Base-by-base conservation (phyloP, 2,113 vertebrate species). In the Campylomormyrus tamandua region DNA sequence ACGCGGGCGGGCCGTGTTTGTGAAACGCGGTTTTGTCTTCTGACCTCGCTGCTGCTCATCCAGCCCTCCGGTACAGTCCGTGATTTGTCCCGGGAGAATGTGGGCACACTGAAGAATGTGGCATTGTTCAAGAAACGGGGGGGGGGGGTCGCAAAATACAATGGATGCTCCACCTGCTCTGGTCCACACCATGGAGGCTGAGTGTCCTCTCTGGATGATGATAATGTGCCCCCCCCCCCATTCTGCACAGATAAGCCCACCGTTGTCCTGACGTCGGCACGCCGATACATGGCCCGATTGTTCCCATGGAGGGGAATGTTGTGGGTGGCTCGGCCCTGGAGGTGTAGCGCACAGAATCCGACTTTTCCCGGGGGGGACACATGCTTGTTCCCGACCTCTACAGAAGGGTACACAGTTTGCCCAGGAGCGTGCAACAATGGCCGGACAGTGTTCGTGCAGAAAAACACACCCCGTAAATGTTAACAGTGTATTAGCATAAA, bases 401-500 rank as follows among this genome's bases (percentile, higher is more conserved):
- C 87, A 92, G 92, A 90, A 90, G 58, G 88, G 56, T 49, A 85
- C 88, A 88, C 83, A 91, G 91, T 92, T 66, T 91, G 89, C 74
- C 8, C 49, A 56, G 49, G 49, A 66, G 87, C 24, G 31, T 24
- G 83, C 35, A 83, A 87, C 91, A 91, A 56, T 62, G 62, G 70
- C 49, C 39, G 46, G 80, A 66, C 86, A 91, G 89, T 52, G 88
- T 85, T 42, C 66, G 45, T n/a, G 85, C 77, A 89, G 88, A 88
- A 88, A 93, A 92, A 91, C 15, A 49, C 90, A 91, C 92, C 92
- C 90, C 70, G 70, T 87, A 50, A 92, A 92, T 90, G 88, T 91
- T 77, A 90, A 90, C 10, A 88, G 89, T 89, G 62, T 92, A 92
- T 94, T 92, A 91, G 52, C 58, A 66, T 80, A 70, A 90, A 87